Base-by-base conservation (phyloP, 2,113 vertebrate genomes). In the Grus americana region DNA sequence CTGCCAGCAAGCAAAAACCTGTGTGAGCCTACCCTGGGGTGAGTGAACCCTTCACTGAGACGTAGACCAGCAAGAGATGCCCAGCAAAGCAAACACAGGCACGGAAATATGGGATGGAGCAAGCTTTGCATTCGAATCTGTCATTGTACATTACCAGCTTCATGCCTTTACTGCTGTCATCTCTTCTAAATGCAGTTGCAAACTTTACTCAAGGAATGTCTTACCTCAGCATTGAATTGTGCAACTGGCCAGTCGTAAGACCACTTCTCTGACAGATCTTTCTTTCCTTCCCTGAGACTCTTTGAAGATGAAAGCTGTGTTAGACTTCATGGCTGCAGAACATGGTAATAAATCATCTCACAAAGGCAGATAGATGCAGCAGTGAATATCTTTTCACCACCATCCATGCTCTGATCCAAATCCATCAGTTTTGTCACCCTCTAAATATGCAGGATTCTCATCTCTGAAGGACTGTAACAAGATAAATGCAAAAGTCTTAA, bases 381-480 rank as follows among this genome's bases (percentile, higher is more conserved):
- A 2, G 9, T 42, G 26, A 74, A 15, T 47, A 44, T 32, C 12
- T 86, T 72, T 87, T 57, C 26, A 9, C 4, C 17, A 12, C 5
- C 3, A 9, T 38, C 42, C 34, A 2, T 11, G 4, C 8, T 19
- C 12, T 71, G 17, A 42, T 74, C 8, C 16, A 42, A 55, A 86
- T 18, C 13, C 6, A 9, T 13, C 3, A 2, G 2, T 44, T 85
- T 66, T 47, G 0, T 46, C 32, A 32, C 15, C 12, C 22, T 5
- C 4, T 12, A 23, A 62, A 59, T 9, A 7, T 63, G 9, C 23
- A 50, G 6, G 14, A 63, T 74, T 73, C 29, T 74, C 5, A 36
- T 24, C 10, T 84, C 24, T 73, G 46, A 12, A 46, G 15, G 6
- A 3, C 3, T 70, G 9, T 38, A 71, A 66, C 13, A 18, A 10